Percentiles rank a stretch among this genome's conserved stretches.
These are phyloP conservation scores for Parapristionchus giblindavisi DNA, from an alignment of 2,888 invertebrate species.

Conservation along the genomic window DNA sequence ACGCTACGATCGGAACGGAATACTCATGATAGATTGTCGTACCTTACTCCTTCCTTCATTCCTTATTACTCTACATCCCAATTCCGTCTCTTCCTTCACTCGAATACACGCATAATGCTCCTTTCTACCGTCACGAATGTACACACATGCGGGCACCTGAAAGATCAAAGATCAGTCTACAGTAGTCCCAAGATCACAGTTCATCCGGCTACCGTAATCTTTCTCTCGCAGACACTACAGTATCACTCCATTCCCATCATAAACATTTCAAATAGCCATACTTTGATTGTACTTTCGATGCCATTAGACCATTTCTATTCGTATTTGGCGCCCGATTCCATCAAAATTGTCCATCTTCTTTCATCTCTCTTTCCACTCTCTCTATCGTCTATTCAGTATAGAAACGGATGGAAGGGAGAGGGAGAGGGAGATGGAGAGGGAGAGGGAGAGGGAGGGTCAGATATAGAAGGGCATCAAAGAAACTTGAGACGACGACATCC, in stretches of 20 bases:
- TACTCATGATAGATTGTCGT: not conserved
- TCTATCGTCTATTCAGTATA: too few relatives aligned
- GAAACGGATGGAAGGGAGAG: not conserved
- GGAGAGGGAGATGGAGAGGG: not conserved
- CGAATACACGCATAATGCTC: constrained; percentile 39
- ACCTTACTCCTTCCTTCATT: constrained; percentile 24
- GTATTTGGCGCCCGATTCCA: not conserved
- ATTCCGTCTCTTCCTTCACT: constrained; percentile 23
- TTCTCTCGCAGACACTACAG: too few relatives aligned
- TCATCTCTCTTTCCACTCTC: too few relatives aligned
- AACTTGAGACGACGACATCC: too few relatives aligned
- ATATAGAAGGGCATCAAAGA: not conserved
- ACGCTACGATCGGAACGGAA: too few relatives aligned
- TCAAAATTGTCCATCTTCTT: not conserved
- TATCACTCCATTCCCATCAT: too few relatives aligned
- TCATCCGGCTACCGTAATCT: too few relatives aligned
- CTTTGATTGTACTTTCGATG: too few relatives aligned
- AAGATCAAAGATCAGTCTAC: too few relatives aligned
- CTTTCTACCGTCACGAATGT: constrained; percentile 23
- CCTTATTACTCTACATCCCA: constrained; percentile 31
- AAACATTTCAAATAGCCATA: too few relatives aligned
- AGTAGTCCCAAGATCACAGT: too few relatives aligned
- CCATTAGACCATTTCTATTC: too few relatives aligned
- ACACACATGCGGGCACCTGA: constrained; percentile 36
- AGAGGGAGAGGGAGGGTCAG: not conserved